Percentiles rank a stretch among this genome's conserved stretches.
Conservation (phyloP, 2,888 invertebrate genomes). For the Bedellia somnulentella region DNA sequence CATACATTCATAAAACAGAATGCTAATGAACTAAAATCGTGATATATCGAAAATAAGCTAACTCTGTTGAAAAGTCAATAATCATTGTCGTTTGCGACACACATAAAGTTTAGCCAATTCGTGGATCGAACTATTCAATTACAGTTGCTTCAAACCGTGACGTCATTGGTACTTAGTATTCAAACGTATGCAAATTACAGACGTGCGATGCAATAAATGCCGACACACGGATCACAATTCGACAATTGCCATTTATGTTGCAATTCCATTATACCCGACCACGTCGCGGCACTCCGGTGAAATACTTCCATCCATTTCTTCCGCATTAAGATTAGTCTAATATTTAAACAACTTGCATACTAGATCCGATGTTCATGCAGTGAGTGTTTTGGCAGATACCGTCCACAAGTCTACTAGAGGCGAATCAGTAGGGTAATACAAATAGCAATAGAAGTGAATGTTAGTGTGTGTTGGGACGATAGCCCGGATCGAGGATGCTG, state of each 20-base stretch:
- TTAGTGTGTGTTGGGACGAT: too few species aligned
- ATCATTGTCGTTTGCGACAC: constrained; percentile 15
- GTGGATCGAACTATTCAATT: constrained; percentile 55
- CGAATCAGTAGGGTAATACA: too few species aligned
- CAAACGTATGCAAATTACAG: constrained; percentile 60
- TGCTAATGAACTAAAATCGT: background rate
- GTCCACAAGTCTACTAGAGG: too few species aligned
- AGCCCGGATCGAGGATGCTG: too few species aligned
- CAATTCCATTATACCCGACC: constrained; percentile 16
- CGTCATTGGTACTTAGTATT: constrained; percentile 49
- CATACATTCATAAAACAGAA: background rate
- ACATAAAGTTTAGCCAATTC: constrained; percentile 33
- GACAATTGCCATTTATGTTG: constrained; percentile 53
- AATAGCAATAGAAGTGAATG: too few species aligned
- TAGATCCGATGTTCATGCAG: too few species aligned
- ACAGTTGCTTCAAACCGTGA: constrained; percentile 49
- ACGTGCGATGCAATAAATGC: constrained; percentile 60
- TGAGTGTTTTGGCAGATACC: too few species aligned
- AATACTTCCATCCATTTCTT: too few species aligned
- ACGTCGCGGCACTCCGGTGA: background rate
- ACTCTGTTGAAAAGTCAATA: background rate
- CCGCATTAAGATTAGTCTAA: too few species aligned
- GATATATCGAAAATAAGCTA: background rate
- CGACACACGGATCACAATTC: constrained; percentile 56
- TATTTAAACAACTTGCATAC: too few species aligned